Percentiles rank a stretch among this genome's conserved stretches.
phyloP scores from a whole-genome alignment of 2,888 invertebrate species.

The Drosophila hamatofila region DNA sequence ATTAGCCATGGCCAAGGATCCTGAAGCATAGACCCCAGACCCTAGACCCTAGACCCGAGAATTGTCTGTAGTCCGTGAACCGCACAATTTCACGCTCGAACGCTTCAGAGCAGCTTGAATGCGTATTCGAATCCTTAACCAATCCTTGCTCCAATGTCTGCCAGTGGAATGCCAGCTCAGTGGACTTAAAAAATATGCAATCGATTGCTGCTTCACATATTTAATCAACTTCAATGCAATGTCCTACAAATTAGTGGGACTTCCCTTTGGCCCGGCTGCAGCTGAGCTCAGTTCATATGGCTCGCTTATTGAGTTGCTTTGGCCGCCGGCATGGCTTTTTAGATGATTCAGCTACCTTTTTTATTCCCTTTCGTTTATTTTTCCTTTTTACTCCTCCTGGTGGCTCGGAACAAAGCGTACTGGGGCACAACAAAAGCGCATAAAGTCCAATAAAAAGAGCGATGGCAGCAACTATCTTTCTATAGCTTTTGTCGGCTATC shows the following conservation, averaged over 20 bases:
- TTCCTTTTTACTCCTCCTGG: conserved; percentile 9
- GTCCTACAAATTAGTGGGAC: conserved; percentile 70
- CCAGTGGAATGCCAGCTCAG: conserved; percentile 7
- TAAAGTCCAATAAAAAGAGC: conserved; percentile 79
- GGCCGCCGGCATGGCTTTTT: conserved; percentile 71
- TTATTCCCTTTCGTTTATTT: conserved; percentile 7
- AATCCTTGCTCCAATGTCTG: conserved; percentile 16
- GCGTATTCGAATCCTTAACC: conserved; percentile 25
- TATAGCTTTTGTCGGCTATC: conserved; percentile 71
- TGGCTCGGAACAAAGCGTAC: conserved; percentile 36
- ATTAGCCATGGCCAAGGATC: conserved; percentile 56
- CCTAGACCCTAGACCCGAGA: conserved; percentile 7
- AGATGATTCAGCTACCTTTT: conserved; percentile 65
- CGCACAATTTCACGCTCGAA: conserved; percentile 55
- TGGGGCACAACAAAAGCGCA: conserved; percentile 71
- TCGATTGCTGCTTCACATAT: conserved; percentile 61
- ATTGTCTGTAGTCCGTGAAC: conserved; percentile 2
- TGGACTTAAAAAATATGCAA: conserved; percentile 42
- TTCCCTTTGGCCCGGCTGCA: conserved; percentile 46
- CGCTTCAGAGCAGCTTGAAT: conserved; percentile 40
- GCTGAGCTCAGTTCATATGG: conserved; percentile 25
- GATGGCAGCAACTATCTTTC: conserved; percentile 78
- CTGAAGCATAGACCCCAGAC: not conserved
- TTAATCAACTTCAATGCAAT: conserved; percentile 66
- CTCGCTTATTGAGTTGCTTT: conserved; percentile 72